Conservation (phyloP, 2,888 invertebrate genomes). For the Rotaria magnacalcarata region DNA sequence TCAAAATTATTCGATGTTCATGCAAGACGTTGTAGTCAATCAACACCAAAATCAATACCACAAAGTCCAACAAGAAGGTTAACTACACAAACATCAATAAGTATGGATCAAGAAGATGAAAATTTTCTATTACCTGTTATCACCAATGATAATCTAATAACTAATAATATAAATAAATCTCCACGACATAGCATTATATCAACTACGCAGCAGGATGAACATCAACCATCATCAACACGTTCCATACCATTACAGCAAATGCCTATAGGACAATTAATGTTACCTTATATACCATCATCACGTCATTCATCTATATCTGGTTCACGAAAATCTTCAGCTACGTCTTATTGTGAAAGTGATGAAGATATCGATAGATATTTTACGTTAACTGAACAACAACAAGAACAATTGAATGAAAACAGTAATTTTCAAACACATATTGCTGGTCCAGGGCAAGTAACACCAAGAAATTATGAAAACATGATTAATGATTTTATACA, state of each 20-base stretch:
- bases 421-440: slow-evolving; percentile 52
- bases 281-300: slow-evolving; percentile 23
- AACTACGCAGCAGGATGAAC: not conserved
- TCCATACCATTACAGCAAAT: slow-evolving; percentile 1
- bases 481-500: slow-evolving; percentile 38
- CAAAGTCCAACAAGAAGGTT: not conserved
- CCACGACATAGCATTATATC: slow-evolving; percentile 8
- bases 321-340: slow-evolving; percentile 39
- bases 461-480: slow-evolving; percentile 54
- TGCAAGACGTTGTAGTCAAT: not conserved
- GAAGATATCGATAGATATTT: slow-evolving; percentile 46
- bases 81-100: not conserved
- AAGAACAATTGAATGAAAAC: not conserved
- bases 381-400: not conserved
- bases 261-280: slow-evolving; percentile 23
- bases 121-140: not conserved
- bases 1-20: not conserved
- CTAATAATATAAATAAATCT: not conserved
- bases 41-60: not conserved
- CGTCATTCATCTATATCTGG: slow-evolving; percentile 20
- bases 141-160: not conserved
- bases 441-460: slow-evolving; percentile 54
- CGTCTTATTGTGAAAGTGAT: slow-evolving; percentile 37
- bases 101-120: not conserved
- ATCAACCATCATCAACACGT: slow-evolving; percentile 10